These are phyloP conservation scores for Ectemnius continuus DNA, from an alignment of 2,888 invertebrate genomes.

Conservation along the genomic window DNA sequence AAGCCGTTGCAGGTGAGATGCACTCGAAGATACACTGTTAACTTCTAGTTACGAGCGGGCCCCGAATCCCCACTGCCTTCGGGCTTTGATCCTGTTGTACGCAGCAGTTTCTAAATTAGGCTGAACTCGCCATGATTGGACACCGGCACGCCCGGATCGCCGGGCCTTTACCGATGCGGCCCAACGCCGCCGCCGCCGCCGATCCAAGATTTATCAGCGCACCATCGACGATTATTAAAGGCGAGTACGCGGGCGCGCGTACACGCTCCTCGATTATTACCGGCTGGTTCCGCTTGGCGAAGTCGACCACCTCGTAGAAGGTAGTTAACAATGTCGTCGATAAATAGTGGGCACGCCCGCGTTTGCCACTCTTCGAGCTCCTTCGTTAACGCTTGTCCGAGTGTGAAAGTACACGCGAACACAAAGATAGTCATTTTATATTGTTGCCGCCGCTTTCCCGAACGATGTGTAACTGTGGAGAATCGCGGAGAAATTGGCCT, in stretches of 20 bases:
- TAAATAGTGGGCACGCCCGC: slow-evolving; percentile 12
- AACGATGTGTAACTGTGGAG: too few species aligned
- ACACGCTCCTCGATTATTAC: slow-evolving; percentile 24
- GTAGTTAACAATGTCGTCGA: slow-evolving; percentile 1
- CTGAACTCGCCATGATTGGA: slow-evolving; percentile 59
- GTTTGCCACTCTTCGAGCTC: slow-evolving; percentile 21
- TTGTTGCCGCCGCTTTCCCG: too few species aligned
- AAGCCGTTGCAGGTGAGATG: slow-evolving; percentile 49
- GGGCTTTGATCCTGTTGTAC: slow-evolving; percentile 53
- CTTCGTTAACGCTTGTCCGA: background rate
- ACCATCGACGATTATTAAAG: slow-evolving; percentile 50
- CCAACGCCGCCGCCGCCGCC: slow-evolving; percentile 1
- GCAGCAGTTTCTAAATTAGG: slow-evolving; percentile 61
- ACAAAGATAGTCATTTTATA: too few species aligned
- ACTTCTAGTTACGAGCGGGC: slow-evolving; percentile 45
- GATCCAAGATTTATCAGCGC: slow-evolving; percentile 52
- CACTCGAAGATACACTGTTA: slow-evolving; percentile 55
- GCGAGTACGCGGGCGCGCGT: slow-evolving; percentile 25
- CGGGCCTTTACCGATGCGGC: slow-evolving; percentile 33
- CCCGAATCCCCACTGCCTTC: slow-evolving; percentile 56
- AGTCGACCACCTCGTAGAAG: slow-evolving; percentile 31
- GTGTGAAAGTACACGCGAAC: too few species aligned
- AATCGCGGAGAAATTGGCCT: too few species aligned
- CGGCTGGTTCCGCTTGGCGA: slow-evolving; percentile 17
- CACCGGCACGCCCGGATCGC: slow-evolving; percentile 27